phyloP scores from a whole-genome alignment of 2,113 vertebrate species.

The Numenius arquata region DNA sequence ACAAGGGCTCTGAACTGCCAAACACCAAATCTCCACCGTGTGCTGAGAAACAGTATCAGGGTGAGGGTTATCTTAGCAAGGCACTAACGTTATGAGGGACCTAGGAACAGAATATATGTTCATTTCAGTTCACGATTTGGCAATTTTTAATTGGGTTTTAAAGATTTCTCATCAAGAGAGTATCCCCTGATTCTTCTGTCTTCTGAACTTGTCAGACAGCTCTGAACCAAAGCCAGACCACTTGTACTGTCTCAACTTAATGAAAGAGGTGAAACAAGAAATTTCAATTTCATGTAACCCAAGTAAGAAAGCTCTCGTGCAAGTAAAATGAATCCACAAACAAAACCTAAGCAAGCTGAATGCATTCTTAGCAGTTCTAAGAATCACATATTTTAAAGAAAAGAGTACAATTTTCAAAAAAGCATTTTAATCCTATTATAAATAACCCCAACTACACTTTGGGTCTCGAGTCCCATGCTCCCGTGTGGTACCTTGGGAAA shows the following conservation, averaged over 20 bases:
- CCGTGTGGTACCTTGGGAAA: not conserved
- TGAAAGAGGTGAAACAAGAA: not conserved
- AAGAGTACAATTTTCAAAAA: not conserved
- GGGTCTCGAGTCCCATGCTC: not conserved
- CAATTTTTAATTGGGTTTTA: not conserved
- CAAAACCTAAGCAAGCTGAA: not conserved
- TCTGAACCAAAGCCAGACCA: not conserved
- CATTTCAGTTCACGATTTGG: not conserved
- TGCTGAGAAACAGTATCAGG: not conserved
- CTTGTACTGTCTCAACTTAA: not conserved
- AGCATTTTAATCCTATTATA: not conserved
- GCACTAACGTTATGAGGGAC: not conserved
- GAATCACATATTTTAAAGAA: not conserved
- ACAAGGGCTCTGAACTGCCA: not conserved
- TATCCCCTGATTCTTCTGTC: not conserved
- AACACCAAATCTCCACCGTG: not conserved
- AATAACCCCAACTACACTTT: not conserved
- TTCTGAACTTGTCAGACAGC: not conserved
- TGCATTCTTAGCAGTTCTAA: not conserved
- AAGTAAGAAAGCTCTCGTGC: not conserved
- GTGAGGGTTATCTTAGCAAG: fast-evolving
- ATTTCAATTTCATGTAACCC: not conserved
- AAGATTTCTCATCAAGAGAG: not conserved
- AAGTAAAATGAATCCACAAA: not conserved
- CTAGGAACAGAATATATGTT: not conserved